phyloP scores from a whole-genome alignment of 2,888 invertebrate species.

The Amphipoea oculea region DNA sequence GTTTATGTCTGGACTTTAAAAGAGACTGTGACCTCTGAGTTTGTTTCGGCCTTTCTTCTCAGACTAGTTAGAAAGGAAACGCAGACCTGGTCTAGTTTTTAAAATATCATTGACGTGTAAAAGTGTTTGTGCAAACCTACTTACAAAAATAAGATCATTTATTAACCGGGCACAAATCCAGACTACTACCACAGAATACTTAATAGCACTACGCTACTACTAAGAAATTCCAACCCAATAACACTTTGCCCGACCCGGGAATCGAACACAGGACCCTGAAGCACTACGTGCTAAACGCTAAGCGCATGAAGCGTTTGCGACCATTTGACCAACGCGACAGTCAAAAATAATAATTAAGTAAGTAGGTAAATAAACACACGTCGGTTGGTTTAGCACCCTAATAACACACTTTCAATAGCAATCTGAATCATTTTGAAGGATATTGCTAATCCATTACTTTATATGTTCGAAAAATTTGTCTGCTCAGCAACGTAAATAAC shows the following conservation, averaged over 20 bases:
- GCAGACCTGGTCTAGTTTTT: too few relatives aligned
- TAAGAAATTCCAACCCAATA: not conserved
- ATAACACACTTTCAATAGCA: not conserved
- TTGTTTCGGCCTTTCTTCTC: too few relatives aligned
- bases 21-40: too few relatives aligned
- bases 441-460: not conserved
- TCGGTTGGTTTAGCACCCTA: not conserved
- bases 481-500: not conserved
- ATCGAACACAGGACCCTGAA: not conserved
- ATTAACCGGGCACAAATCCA: not conserved
- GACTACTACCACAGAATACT: too few relatives aligned
- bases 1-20: too few relatives aligned
- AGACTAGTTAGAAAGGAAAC: too few relatives aligned
- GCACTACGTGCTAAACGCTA: not conserved
- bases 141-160: too few relatives aligned
- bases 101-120: too few relatives aligned
- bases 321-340: not conserved
- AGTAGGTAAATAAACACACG: not conserved
- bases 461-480: not conserved
- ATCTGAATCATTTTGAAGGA: not conserved
- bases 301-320: not conserved
- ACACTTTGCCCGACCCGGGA: not conserved
- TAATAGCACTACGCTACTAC: too few relatives aligned
- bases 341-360: not conserved
- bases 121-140: too few relatives aligned